Conservation (phyloP, 1,140 invertebrate species). For the Campoletis sonorensis region DNA sequence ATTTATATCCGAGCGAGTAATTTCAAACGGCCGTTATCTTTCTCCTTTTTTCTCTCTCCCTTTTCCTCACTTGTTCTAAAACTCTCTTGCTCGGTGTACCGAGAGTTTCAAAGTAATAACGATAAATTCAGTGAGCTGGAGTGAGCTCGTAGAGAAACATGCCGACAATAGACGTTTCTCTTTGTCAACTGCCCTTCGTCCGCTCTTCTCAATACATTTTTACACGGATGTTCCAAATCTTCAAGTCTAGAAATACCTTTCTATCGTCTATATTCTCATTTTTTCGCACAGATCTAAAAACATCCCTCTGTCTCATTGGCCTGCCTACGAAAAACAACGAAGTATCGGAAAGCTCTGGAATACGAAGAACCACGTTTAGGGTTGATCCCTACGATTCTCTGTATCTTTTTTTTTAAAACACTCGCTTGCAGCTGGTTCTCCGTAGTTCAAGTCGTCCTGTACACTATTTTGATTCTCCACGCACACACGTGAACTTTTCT, state of each 20-base stretch:
- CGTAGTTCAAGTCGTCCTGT: too few species aligned
- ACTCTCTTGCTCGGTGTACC: conserved; percentile 16
- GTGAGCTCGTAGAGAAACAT: neutral
- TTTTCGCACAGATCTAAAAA: too few species aligned
- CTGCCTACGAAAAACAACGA: too few species aligned
- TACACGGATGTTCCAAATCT: neutral
- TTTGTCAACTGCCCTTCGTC: neutral
- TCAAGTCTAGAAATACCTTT: too few species aligned
- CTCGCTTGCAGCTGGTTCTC: too few species aligned
- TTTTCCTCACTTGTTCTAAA: conserved; percentile 3
- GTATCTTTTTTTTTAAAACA: too few species aligned
- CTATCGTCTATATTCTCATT: too few species aligned
- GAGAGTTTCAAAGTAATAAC: conserved; percentile 53
- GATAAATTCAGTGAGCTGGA: conserved; percentile 47
- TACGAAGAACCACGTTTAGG: too few species aligned
- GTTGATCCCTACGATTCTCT: too few species aligned
- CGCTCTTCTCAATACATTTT: neutral
- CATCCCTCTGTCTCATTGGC: too few species aligned
- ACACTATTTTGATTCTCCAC: too few species aligned
- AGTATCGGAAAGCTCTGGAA: too few species aligned
- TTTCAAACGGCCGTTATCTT: conserved; percentile 21
- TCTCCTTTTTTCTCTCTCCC: neutral
- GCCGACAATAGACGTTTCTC: conserved; percentile 4
- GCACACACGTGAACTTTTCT: neutral
- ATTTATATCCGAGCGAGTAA: conserved; percentile 47